These are phyloP conservation scores for Pollenia amentaria DNA, from an alignment of 2,888 invertebrate genomes.

Conservation along the genomic window DNA sequence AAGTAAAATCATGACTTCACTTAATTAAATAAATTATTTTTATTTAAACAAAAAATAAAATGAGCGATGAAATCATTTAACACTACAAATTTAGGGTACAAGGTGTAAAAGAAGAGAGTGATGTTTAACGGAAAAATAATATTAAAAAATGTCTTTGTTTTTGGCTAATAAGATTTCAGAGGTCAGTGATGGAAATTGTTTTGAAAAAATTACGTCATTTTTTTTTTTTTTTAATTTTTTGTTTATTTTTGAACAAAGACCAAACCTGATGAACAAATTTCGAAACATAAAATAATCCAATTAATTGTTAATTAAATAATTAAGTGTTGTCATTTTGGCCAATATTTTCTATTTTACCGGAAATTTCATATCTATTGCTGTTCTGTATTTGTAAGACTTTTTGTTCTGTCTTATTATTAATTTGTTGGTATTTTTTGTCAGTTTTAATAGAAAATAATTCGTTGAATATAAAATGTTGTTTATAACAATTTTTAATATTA, in stretches of 20 bases:
- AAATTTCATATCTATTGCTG: neutral
- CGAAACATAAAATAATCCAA: slow-evolving; percentile 17
- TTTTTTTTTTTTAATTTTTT: neutral
- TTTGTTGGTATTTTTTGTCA: neutral
- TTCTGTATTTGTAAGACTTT: neutral
- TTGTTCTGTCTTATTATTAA: neutral
- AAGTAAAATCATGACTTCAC: slow-evolving; percentile 29
- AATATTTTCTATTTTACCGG: neutral
- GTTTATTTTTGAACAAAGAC: slow-evolving; percentile 22
- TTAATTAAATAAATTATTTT: slow-evolving; percentile 23
- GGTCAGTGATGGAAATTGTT: slow-evolving; percentile 46
- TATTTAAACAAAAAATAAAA: neutral
- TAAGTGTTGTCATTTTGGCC: slow-evolving; percentile 1
- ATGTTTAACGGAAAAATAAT: neutral
- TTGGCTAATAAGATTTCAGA: slow-evolving; percentile 28
- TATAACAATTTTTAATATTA: neutral
- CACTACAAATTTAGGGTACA: neutral
- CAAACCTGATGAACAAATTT: neutral
- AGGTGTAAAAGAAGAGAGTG: neutral
- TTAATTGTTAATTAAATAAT: slow-evolving; percentile 25
- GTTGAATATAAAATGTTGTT: neutral
- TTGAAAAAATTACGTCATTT: slow-evolving; percentile 5
- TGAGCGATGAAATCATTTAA: slow-evolving; percentile 29
- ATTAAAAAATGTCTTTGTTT: neutral
- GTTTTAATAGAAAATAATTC: slow-evolving; percentile 33